Base-by-base conservation (phyloP, 2,888 invertebrate genomes). In the Nephrotoma guestfalica region DNA sequence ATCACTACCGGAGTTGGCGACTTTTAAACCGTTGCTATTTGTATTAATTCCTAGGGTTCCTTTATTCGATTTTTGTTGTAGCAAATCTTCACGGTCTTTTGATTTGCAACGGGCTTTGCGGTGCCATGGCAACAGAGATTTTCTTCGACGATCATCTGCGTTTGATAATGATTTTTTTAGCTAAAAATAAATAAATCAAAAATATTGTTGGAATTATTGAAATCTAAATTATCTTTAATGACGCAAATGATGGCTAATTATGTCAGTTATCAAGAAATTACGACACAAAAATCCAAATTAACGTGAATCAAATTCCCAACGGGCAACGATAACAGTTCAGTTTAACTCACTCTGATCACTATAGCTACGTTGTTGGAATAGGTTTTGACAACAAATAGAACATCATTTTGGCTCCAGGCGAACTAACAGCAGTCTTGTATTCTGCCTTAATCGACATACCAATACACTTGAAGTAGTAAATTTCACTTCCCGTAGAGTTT, bases 101-200 rank as follows among this genome's bases (percentile, higher is more conserved):
- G 95, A 95, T 88, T 94, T 94, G 51, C 94, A 93, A 86, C 97
- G 93, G 87, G 95, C 94, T 90, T 95, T 95, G 87, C 95, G 93
- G 89, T 95, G 94, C 98, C 98, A 98, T 0, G 98, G 98, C 86
- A 98, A 92, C 71, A 98, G 92, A 0, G 97, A 97, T 90, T 97
- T 96, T 86, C 97, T 93, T n/a, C 97, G 94, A 13, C 97, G 93
- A 91, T 97, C 97, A 88, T 97, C 97, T 0, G 96, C 97, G 91
- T 97, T 97, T 89, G 96, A 96, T 0, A 95, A 93, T 4, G 96
- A 96, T 90, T 97, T 97, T 90, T 96, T 97, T 86, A 97, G 90
- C 93, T 96, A 89, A 7, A 89, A 89, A 87, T 40, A 86, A 86
- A 87, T 83, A 87, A 47, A 85, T 86, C 45, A 30, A 30, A 30